A percentile compares a stretch with the other conserved stretches of the same genome.
Conservation (phyloP, 2,797 vertebrate genomes). For the Malurus splendens region DNA sequence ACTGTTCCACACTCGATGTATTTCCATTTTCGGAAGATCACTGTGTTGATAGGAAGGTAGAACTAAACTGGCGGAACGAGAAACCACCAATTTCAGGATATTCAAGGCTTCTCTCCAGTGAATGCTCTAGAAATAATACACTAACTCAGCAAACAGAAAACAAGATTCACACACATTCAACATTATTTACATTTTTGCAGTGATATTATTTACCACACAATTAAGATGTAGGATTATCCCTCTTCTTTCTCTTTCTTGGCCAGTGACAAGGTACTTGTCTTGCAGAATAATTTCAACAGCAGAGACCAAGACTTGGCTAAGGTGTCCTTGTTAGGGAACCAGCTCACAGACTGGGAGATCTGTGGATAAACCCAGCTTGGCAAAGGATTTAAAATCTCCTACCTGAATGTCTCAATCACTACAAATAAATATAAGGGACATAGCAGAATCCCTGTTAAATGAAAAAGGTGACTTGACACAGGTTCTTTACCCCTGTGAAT, state of each 20-base stretch:
- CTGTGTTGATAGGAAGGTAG: constrained; percentile 87
- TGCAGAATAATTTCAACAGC: background rate
- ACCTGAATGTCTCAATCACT: background rate
- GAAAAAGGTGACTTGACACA: background rate
- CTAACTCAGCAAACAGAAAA: constrained; percentile 10
- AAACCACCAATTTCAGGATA: constrained; percentile 94
- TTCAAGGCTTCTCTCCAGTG: constrained; percentile 98
- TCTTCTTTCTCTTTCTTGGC: background rate
- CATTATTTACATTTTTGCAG: background rate
- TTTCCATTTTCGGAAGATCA: constrained; percentile 91
- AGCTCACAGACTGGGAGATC: background rate
- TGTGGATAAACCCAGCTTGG: background rate
- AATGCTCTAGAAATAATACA: constrained; percentile 75
- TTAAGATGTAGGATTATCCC: background rate
- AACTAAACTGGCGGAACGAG: constrained; percentile 92
- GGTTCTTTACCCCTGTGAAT: background rate
- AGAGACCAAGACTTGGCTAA: background rate
- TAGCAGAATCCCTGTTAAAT: background rate
- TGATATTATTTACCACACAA: background rate
- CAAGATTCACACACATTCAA: background rate
- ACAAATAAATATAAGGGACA: background rate
- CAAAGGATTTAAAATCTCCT: background rate
- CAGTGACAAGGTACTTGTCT: background rate
- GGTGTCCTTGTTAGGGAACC: background rate
- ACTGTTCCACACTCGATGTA: constrained; percentile 92